Evolutionary conservation across 2,888 invertebrate genomes (phyloP), one percentile per base, ranked within the genome.

Genomic region (Scotopteryx bipunctaria): DNA sequence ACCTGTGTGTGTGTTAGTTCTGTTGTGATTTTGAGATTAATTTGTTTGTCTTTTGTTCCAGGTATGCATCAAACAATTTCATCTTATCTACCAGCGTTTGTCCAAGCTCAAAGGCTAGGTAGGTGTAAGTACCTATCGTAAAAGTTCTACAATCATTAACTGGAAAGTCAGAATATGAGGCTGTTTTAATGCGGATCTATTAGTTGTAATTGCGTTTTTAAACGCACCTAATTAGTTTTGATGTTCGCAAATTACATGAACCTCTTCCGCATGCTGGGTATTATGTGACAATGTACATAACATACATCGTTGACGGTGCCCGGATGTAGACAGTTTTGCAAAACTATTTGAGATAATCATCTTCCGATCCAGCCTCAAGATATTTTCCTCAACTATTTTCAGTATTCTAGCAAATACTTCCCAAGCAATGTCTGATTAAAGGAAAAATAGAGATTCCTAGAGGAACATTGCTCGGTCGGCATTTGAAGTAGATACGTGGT

Each of bases 21-120:
- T 21, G 5, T n/a, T 33, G 32, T 29, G 16, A 36, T 46, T 40
- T n/a, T 19, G 17, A 47, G 40, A 19, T 60, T 50, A 59, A 55
- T n/a, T 41, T 54, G 25, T 40, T 36, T 45, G 17, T 23, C 49
- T 58, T 51, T 72, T 74, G 69, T 77, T 78, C 21, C 76, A 77
- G 78, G 78, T 78, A 78, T 52, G 78, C 76, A 67, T 27, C 23
- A 13, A 29, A 23, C 4, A 13, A 21, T 19, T 17, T 25, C 11
- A 31, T 16, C 13, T 32, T 38, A n/a, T 25, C 23, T 33, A 19
- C 15, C 8, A 21, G 5, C 9, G 2, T 19, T 35, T 17, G 9
- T 21, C 9, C 33, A 11, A 1, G 14, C 25, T 23, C 9, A 25
- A 11, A 11, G 43, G 25, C n/a, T n/a, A n/a, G n/a, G n/a, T n/a